These are phyloP conservation scores for Diarsia brunnea DNA, from an alignment of 2,888 invertebrate genomes.

Conservation along the genomic window DNA sequence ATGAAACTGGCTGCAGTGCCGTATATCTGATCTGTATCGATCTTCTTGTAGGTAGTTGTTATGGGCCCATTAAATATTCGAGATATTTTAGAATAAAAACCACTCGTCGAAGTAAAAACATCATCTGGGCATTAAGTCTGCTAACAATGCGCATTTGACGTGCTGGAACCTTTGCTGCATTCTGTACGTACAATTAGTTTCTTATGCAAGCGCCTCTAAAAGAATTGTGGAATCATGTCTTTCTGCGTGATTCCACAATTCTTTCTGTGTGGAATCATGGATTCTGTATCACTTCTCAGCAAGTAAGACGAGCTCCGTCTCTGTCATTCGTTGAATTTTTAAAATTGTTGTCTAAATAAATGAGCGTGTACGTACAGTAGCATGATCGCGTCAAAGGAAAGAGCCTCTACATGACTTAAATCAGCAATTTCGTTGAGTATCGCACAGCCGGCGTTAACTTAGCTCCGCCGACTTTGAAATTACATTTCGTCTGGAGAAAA, in stretches of 20 bases:
- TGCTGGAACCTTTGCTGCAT: slow-evolving; percentile 74
- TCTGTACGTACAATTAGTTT: slow-evolving; percentile 78
- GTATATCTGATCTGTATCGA: slow-evolving; percentile 58
- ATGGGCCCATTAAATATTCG: slow-evolving; percentile 61
- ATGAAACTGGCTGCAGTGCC: slow-evolving; percentile 11
- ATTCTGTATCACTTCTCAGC: slow-evolving; percentile 54
- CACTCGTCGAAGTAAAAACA: slow-evolving; percentile 66
- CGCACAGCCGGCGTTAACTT: slow-evolving; percentile 76
- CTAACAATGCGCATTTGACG: slow-evolving; percentile 75
- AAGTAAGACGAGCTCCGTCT: slow-evolving; percentile 30
- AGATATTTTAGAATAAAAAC: slow-evolving; percentile 69
- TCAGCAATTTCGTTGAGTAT: slow-evolving; percentile 81
- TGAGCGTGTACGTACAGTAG: slow-evolving; percentile 56
- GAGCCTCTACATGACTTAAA: slow-evolving; percentile 73
- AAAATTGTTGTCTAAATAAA: slow-evolving; percentile 57
- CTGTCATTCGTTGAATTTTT: slow-evolving; percentile 42
- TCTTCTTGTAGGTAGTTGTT: slow-evolving; percentile 55
- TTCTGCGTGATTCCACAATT: no score
- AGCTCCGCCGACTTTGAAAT: slow-evolving; percentile 78
- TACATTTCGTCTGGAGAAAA: slow-evolving; percentile 76
- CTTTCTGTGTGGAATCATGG: no score
- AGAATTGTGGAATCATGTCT: slow-evolving; percentile 67
- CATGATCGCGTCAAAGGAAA: slow-evolving; percentile 70
- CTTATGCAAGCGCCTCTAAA: slow-evolving; percentile 63
- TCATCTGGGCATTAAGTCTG: slow-evolving; percentile 76